phyloP scores from a whole-genome alignment of 30 jellyfish, hydroid and myxozoan genomes.

The Rhopilema esculentum region DNA sequence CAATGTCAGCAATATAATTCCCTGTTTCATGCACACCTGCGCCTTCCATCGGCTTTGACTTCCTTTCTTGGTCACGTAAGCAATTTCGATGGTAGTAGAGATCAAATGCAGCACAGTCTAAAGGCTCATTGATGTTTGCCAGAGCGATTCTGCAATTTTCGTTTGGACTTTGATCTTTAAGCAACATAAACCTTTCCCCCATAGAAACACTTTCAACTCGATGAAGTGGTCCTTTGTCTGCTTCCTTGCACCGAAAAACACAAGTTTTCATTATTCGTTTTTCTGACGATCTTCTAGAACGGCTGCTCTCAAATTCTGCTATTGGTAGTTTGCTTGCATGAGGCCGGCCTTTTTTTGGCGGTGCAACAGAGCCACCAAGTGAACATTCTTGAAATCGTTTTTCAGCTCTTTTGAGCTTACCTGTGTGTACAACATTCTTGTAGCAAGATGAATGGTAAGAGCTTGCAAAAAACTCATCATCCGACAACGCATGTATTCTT shows the following conservation, averaged over 20 bases:
- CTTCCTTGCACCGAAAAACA: slow-evolving; percentile 22
- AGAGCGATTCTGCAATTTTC: slow-evolving; percentile 21
- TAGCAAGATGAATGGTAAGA: slow-evolving; percentile 24
- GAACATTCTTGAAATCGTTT: slow-evolving; percentile 16
- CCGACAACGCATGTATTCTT: slow-evolving; percentile 35
- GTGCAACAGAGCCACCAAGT: slow-evolving; percentile 26
- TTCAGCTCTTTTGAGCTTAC: slow-evolving; percentile 45
- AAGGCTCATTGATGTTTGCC: slow-evolving; percentile 41
- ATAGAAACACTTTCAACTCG: slow-evolving; percentile 21
- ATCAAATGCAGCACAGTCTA: slow-evolving; percentile 48
- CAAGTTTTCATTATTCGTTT: slow-evolving; percentile 7
- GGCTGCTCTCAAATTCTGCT: slow-evolving; percentile 32
- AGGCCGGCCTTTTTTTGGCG: slow-evolving; percentile 20
- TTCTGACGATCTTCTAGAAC: slow-evolving; percentile 15
- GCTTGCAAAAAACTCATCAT: slow-evolving; percentile 28
- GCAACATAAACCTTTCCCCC: slow-evolving; percentile 36
- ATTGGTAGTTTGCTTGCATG: slow-evolving; percentile 3
- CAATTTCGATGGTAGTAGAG: slow-evolving; percentile 35
- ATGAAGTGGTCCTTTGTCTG: slow-evolving; percentile 34
- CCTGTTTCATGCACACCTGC: not conserved
- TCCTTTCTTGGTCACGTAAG: slow-evolving; percentile 9
- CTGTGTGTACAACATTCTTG: slow-evolving; percentile 45
- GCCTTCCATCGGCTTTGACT: not conserved
- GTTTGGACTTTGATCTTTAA: slow-evolving; percentile 31
- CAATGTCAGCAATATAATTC: slow-evolving; percentile 23